Evolutionary conservation across 2,888 invertebrate species (phyloP).

Genomic region (Exephanes ischioxanthus): DNA sequence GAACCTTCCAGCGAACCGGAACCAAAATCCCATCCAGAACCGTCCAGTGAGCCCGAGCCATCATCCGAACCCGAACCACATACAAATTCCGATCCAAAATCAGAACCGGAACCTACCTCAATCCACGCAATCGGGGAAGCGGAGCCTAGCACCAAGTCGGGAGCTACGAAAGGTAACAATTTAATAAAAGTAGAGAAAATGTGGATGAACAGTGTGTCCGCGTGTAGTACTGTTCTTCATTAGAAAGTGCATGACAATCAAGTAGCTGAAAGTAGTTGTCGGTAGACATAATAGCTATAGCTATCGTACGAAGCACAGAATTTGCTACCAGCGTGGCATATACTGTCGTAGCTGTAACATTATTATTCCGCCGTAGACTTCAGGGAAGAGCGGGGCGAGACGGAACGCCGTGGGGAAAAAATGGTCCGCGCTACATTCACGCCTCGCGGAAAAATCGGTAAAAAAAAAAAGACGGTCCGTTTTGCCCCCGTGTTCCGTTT

Average conservation of each 20-base stretch:
- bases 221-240: slow-evolving; percentile 51
- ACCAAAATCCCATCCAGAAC: slow-evolving; percentile 80
- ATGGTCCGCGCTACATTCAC: too few species aligned
- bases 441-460: too few species aligned
- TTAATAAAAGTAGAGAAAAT: slow-evolving; percentile 50
- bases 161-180: slow-evolving; percentile 80
- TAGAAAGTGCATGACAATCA: slow-evolving; percentile 66
- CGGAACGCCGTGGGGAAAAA: too few species aligned
- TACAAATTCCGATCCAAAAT: slow-evolving; percentile 79
- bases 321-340: slow-evolving; percentile 33
- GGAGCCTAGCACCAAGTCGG: slow-evolving; percentile 76
- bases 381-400: too few species aligned
- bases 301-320: slow-evolving; percentile 19
- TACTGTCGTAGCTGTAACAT: slow-evolving; percentile 52
- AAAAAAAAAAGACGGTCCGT: too few species aligned
- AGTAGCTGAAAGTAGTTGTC: slow-evolving; percentile 55
- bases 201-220: slow-evolving; percentile 39
- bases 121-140: slow-evolving; percentile 72
- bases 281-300: slow-evolving; percentile 43
- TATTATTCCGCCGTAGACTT: slow-evolving; percentile 33
- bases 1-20: slow-evolving; percentile 84
- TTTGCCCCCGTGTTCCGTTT: too few species aligned
- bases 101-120: slow-evolving; percentile 83
- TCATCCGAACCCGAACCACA: slow-evolving; percentile 75
- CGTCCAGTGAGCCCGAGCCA: slow-evolving; percentile 83